Evolutionary conservation across 2,797 vertebrate genomes (phyloP).

Genomic region (Darevskia mixta): DNA sequence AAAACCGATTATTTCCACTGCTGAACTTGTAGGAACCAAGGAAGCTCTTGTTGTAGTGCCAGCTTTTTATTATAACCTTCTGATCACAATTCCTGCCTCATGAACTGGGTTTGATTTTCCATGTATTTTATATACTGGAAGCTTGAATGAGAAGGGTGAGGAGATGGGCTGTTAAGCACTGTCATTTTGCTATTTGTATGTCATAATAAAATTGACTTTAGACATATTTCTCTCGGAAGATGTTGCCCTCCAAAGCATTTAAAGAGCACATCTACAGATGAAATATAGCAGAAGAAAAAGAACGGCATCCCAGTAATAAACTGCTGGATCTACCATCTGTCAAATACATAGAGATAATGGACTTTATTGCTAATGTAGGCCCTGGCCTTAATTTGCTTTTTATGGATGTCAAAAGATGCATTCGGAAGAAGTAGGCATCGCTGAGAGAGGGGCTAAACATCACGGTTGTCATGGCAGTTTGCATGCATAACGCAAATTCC

Average conservation of each 20-base stretch:
- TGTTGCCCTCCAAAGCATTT: conserved; percentile 33
- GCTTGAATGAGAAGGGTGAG: not conserved
- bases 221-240: not conserved
- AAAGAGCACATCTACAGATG: conserved; percentile 12
- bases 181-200: not conserved
- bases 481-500: not conserved
- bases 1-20: not conserved
- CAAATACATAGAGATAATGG: conserved; percentile 7
- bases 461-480: not conserved
- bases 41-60: not conserved
- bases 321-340: conserved; percentile 1
- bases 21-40: conserved; percentile 10
- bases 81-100: not conserved
- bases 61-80: conserved; percentile 15
- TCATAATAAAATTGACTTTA: not conserved
- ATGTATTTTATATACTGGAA: conserved; percentile 15
- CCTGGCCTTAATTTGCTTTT: conserved; percentile 5
- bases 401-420: not conserved
- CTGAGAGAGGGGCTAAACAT: not conserved
- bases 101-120: conserved; percentile 7
- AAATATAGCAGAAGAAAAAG: conserved; percentile 28
- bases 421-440: not conserved
- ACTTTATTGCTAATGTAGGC: conserved; percentile 28
- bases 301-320: conserved; percentile 22
- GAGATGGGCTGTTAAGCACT: not conserved